Evolutionary conservation across 1,140 invertebrate genomes (phyloP).

Genomic region (Drosophila auraria): DNA sequence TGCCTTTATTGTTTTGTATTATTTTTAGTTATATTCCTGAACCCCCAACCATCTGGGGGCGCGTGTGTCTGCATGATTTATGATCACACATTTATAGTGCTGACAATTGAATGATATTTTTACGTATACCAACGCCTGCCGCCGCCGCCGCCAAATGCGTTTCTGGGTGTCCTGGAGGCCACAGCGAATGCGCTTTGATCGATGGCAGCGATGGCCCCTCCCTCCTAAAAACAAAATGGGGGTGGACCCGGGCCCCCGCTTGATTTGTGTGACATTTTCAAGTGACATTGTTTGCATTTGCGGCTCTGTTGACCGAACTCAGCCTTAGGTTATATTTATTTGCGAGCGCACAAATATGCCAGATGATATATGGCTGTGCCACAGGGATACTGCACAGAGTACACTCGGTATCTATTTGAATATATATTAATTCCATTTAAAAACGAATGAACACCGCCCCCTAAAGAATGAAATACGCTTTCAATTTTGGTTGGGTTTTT

Average conservation of each 20-base stretch:
- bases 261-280: constrained; percentile 71
- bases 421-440: constrained; percentile 42
- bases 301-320: constrained; percentile 48
- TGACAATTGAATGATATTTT: constrained; percentile 84
- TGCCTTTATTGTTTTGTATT: constrained; percentile 70
- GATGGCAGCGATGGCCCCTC: constrained; percentile 35
- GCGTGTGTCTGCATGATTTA: constrained; percentile 77
- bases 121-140: constrained; percentile 16
- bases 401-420: constrained; percentile 21
- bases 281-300: constrained; percentile 67
- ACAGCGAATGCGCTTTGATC: constrained; percentile 59
- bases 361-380: constrained; percentile 46
- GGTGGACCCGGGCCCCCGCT: neutral
- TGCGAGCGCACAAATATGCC: constrained; percentile 31
- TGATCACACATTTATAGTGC: constrained; percentile 83
- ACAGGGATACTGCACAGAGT: neutral
- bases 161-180: constrained; percentile 13
- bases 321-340: constrained; percentile 58
- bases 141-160: constrained; percentile 49
- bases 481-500: constrained; percentile 30
- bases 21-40: constrained; percentile 68
- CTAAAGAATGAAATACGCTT: constrained; percentile 41
- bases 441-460: constrained; percentile 2
- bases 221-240: neutral
- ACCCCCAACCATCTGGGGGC: neutral